Base-by-base conservation (phyloP, 2,888 invertebrate species). In the Rotaria socialis region DNA sequence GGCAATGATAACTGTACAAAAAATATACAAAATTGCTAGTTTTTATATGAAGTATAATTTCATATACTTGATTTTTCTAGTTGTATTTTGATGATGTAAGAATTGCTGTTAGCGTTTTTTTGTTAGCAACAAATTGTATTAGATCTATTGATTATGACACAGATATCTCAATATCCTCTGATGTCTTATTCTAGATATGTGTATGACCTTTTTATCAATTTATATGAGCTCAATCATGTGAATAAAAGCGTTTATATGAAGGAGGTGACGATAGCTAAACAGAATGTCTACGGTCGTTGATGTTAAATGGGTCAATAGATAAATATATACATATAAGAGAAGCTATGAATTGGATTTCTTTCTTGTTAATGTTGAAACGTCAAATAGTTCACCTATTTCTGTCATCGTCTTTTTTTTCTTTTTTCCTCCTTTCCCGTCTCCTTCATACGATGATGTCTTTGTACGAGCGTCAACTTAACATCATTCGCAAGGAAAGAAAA, bases 321-420 rank as follows among this genome's bases (percentile, higher is more conserved):
- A 67, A 67, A 67, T 35, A 67, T 35, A 10, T 35, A 11, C 27
- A 67, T 35, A 67, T n/a, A 35, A 2, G 67, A 27, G 35, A 67
- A 35, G 0, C 67, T 7, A 58, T n/a, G 58, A 58, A 10, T 67
- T 67, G 67, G 16, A 67, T 67, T 67, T 35, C 27, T 67, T 14
- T 67, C 11, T 35, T 35, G 35, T 10, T 67, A 5, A 35, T 27
- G 35, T 67, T 67, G 2, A 67, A 67, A 67, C 67, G 24, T 67
- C 67, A 67, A 67, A n/a, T 67, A 67, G 35, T 35, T 67, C 67
- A 67, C 67, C 67, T 67, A 67, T 35, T 67, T 67, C n/a, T 67
- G 67, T 67, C n/a, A n/a, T n/a, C 14, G 27, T 58, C 58, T 24
- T 58, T 27, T 35, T 60, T 27, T 60, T 27, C 35, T 14, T 67